phyloP scores from a whole-genome alignment of 2,888 invertebrate species.

The Pegoplata infirma region DNA sequence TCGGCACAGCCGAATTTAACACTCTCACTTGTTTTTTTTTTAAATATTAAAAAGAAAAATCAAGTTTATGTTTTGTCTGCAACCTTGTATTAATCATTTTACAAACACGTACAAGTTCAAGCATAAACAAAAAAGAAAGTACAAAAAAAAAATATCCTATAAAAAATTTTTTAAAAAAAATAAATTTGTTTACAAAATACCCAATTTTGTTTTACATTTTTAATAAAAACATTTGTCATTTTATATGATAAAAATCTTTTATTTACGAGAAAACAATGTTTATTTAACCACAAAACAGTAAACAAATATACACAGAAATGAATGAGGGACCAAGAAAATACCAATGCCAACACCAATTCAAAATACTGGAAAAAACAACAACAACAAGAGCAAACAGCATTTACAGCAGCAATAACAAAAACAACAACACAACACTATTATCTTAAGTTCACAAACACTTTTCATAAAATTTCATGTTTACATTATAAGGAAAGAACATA shows the following conservation, averaged over 20 bases:
- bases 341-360: neutral
- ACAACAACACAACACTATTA: constrained; percentile 37
- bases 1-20: neutral
- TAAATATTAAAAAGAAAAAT: too few relatives aligned
- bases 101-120: too few relatives aligned
- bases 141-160: neutral
- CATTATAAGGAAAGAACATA: constrained; percentile 12
- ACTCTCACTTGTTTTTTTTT: neutral
- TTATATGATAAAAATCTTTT: constrained; percentile 54
- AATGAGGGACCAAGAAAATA: neutral
- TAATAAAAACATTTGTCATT: constrained; percentile 62
- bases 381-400: too few relatives aligned
- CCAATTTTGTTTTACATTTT: neutral
- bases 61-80: too few relatives aligned
- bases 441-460: constrained; percentile 46
- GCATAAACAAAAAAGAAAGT: neutral
- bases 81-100: too few relatives aligned
- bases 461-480: constrained; percentile 43
- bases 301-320: constrained; percentile 34
- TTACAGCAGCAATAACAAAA: neutral
- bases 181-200: neutral
- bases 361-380: too few relatives aligned
- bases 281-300: constrained; percentile 57
- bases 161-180: neutral
- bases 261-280: constrained; percentile 55